Evolutionary conservation across 1,140 invertebrate genomes (phyloP), one percentile per base, ranked within the genome.

Genomic region (Neotoxoptera formosana): DNA sequence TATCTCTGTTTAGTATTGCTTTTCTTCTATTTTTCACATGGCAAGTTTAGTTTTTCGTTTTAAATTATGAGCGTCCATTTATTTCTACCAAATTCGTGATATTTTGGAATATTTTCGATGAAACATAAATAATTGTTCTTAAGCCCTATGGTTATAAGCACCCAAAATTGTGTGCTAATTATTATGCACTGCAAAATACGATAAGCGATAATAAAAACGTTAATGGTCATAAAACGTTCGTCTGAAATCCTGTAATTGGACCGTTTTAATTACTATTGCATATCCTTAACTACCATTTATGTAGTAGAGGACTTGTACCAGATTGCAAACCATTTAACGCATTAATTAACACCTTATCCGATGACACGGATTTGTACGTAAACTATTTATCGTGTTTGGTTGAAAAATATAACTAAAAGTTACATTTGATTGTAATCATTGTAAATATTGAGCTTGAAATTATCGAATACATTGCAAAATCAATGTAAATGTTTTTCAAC

Each of bases 261-360:
- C 30, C 21, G 6, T 47, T 91, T 47, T 91, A 91, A 67, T 67
- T 91, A 47, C 56, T 67, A 41, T 41, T n/a, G 51, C 30, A 45
- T 45, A 91, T 67, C 30, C 90, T 91, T 91, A 91, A 67, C 53
- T 91, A 91, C 53, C 41, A 36, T 76, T 67, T 91, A 91, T 67
- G 3, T 25, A 36, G 47, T 23, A 47, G 9, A 21, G 89, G 36
- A 36, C 23, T 89, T 45, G 23, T 48, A 91, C 76, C 90, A 41
- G 56, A 67, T 91, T 45, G 41, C 41, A 76, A 91, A 67, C 36
- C 25, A 14, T 41, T 67, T 91, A 30, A 76, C 53, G 25, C 51
- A 30, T 47, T 91, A 91, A 91, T 91, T 91, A 91, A 76, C 56
- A 67, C 53, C 34, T 41, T 45, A 76, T 45, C 53, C 36, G 25